Conservation (phyloP, 92 coral and sea anemone genomes). For the Epizoanthus scotinus region DNA sequence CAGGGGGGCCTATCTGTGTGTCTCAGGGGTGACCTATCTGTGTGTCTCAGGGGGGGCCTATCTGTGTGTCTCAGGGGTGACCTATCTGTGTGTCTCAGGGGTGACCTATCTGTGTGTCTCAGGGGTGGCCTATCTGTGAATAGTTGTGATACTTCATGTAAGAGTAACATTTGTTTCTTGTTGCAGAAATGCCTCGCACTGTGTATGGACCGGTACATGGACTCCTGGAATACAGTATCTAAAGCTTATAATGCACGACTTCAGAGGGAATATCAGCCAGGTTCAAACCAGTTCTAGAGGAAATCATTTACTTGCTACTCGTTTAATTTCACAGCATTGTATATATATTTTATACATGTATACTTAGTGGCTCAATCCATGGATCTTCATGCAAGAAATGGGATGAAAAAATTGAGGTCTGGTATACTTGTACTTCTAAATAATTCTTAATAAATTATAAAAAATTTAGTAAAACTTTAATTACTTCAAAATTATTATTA, state of each 20-base stretch:
- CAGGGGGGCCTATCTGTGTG: too few relatives aligned
- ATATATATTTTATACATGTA: background rate
- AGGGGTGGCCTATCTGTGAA: too few relatives aligned
- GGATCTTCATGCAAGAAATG: background rate
- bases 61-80: too few relatives aligned
- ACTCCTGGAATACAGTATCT: conserved; percentile 93
- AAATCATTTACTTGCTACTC: background rate
- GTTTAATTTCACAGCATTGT: background rate
- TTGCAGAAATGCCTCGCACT: conserved; percentile 88
- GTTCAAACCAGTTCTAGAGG: conserved; percentile 35
- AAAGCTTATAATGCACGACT: conserved; percentile 79
- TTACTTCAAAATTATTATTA: too few relatives aligned
- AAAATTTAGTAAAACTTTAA: too few relatives aligned
- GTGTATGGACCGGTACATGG: conserved; percentile 99
- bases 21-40: too few relatives aligned
- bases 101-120: too few relatives aligned
- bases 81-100: too few relatives aligned
- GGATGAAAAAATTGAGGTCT: too few relatives aligned
- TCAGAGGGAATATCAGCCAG: conserved; percentile 73
- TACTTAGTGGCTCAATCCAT: background rate
- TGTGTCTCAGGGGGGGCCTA: too few relatives aligned
- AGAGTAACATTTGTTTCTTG: background rate
- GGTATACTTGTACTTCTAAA: too few relatives aligned
- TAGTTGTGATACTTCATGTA: background rate
- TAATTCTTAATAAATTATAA: too few relatives aligned